A percentile compares a stretch with the other conserved stretches of the same genome.
These are phyloP conservation scores for Cremastobaeus sp. DNA, from an alignment of 2,888 invertebrate genomes.

Conservation along the genomic window DNA sequence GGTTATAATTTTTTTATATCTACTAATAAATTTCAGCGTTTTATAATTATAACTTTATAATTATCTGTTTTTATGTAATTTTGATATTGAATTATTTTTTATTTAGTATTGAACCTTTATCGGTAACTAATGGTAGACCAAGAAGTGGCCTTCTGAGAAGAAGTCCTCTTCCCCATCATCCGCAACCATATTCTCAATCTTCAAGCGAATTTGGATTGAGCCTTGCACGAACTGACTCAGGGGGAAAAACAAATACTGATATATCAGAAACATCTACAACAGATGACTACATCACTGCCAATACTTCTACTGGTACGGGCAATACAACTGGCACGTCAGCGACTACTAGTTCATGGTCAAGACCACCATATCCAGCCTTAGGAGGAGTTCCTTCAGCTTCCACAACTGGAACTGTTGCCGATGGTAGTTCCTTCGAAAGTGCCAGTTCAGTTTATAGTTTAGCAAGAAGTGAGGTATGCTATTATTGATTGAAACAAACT, in stretches of 20 bases:
- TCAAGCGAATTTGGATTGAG: slow-evolving; percentile 78
- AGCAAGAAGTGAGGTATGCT: slow-evolving; percentile 83
- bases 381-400: slow-evolving; percentile 72
- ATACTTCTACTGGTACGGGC: slow-evolving; percentile 81
- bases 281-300: slow-evolving; percentile 93
- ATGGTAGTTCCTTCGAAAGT: slow-evolving; percentile 93
- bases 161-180: slow-evolving; percentile 71
- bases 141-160: slow-evolving; percentile 72
- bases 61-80: no score
- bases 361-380: slow-evolving; percentile 77
- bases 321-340: slow-evolving; percentile 77
- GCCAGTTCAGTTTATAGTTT: slow-evolving; percentile 89
- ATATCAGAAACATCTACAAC: slow-evolving; percentile 93
- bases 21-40: no score
- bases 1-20: slow-evolving; percentile 60
- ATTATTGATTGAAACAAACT: background rate
- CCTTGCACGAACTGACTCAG: slow-evolving; percentile 85
- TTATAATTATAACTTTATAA: no score
- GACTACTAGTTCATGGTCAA: slow-evolving; percentile 79
- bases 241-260: slow-evolving; percentile 86
- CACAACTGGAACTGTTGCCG: slow-evolving; percentile 78
- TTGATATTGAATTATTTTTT: background rate
- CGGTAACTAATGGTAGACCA: slow-evolving; percentile 69
- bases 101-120: slow-evolving; percentile 69
- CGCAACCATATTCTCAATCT: slow-evolving; percentile 76